Evolutionary conservation across 2,888 invertebrate genomes (phyloP).

Genomic region (Cecidostiba fungosa): DNA sequence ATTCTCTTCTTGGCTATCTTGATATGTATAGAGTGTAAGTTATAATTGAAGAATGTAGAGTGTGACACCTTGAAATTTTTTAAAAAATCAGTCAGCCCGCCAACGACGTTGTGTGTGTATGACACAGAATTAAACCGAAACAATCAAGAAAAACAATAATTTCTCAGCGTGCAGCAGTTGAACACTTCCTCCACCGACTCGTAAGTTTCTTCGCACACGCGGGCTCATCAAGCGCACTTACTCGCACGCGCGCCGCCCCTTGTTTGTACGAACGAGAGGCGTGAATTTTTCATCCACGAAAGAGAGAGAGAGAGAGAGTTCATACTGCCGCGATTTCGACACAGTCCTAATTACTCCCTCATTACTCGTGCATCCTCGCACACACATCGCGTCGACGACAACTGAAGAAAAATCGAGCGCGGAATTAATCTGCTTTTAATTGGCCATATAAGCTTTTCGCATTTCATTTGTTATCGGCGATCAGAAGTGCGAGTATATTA

Average conservation of each 20-base stretch:
- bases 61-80: too few species aligned
- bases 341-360: conserved; percentile 33
- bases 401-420: conserved; percentile 27
- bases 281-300: conserved; percentile 1
- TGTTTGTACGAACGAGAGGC: conserved; percentile 31
- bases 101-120: too few species aligned
- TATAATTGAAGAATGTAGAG: too few species aligned
- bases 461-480: neutral
- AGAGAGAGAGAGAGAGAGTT: neutral
- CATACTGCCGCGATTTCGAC: conserved; percentile 22
- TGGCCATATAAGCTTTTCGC: neutral
- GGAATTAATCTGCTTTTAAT: conserved; percentile 42
- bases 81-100: too few species aligned
- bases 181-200: too few species aligned
- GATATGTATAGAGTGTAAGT: too few species aligned
- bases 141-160: neutral
- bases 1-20: neutral
- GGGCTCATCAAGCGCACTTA: neutral
- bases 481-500: neutral
- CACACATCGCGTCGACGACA: neutral
- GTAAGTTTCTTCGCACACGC: neutral
- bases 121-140: too few species aligned
- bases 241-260: neutral
- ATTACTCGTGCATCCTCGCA: neutral
- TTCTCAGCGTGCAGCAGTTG: too few species aligned